phyloP scores from a whole-genome alignment of 2,113 vertebrate species.

The Gobiocypris rarus region DNA sequence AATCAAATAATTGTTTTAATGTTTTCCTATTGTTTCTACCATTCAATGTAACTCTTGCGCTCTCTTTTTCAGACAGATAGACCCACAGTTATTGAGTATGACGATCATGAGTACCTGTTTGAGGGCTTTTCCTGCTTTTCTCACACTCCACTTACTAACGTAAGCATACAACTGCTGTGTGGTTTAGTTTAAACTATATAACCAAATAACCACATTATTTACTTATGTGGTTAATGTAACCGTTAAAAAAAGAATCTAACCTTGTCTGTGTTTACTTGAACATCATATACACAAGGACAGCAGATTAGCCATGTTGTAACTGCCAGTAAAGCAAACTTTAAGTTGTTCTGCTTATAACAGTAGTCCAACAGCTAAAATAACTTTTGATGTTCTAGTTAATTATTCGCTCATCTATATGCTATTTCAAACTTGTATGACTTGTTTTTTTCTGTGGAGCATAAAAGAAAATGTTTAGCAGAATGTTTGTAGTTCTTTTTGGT shows the following conservation, averaged over 20 bases:
- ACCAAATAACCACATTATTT: conserved; percentile 25
- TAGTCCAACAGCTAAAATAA: not conserved
- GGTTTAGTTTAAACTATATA: conserved; percentile 51
- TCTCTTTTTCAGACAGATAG: conserved; percentile 86
- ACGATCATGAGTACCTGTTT: conserved; percentile 98
- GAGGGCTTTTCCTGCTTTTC: conserved; percentile 98
- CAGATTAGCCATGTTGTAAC: not conserved
- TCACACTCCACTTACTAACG: conserved; percentile 89
- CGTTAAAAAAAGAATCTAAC: not conserved
- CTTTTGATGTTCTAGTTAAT: too few species aligned
- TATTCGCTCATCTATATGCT: too few species aligned
- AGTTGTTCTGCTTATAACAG: not conserved
- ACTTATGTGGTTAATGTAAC: not conserved
- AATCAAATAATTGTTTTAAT: too few species aligned
- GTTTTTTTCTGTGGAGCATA: too few species aligned
- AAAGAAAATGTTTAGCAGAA: too few species aligned
- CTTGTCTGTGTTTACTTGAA: not conserved
- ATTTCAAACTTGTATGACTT: too few species aligned
- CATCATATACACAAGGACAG: not conserved
- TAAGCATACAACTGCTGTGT: conserved; percentile 72
- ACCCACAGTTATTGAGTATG: conserved; percentile 96
- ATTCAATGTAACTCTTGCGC: not conserved
- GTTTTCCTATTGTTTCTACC: not conserved
- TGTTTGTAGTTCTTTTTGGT: too few species aligned
- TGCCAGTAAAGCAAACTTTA: not conserved